A percentile compares a stretch with the other conserved stretches of the same genome.
Evolutionary conservation across 2,797 vertebrate species (phyloP).

Genomic region (Glyptemys insculpta): DNA sequence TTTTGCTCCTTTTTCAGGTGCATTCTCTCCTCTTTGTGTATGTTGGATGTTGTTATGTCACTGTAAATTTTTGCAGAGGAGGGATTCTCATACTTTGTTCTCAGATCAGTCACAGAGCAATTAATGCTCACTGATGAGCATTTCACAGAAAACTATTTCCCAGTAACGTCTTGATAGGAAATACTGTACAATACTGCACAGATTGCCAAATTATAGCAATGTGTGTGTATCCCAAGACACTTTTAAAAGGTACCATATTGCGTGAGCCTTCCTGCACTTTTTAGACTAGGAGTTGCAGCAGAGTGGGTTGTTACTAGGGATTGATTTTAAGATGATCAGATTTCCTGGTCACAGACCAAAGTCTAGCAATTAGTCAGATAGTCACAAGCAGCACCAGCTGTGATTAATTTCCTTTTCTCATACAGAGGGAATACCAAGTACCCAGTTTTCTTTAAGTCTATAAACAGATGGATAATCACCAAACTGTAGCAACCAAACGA

Average conservation of each 20-base stretch:
- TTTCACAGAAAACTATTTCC: background rate
- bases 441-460: background rate
- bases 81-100: background rate
- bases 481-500: background rate
- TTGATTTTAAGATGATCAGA: background rate
- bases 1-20: background rate
- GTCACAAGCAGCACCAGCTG: background rate
- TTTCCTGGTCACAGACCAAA: background rate
- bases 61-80: background rate
- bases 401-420: background rate
- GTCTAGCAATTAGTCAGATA: background rate
- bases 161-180: background rate
- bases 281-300: background rate
- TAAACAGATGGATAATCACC: background rate
- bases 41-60: background rate
- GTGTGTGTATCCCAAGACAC: background rate
- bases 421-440: background rate
- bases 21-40: background rate
- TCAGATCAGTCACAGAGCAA: background rate
- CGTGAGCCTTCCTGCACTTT: background rate
- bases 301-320: background rate
- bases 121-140: background rate
- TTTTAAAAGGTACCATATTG: background rate
- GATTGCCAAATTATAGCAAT: background rate
- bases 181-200: background rate